Percentiles rank a stretch among this genome's conserved stretches.
Conservation (phyloP, 2,113 vertebrate species). For the Apaloderma vittatum region DNA sequence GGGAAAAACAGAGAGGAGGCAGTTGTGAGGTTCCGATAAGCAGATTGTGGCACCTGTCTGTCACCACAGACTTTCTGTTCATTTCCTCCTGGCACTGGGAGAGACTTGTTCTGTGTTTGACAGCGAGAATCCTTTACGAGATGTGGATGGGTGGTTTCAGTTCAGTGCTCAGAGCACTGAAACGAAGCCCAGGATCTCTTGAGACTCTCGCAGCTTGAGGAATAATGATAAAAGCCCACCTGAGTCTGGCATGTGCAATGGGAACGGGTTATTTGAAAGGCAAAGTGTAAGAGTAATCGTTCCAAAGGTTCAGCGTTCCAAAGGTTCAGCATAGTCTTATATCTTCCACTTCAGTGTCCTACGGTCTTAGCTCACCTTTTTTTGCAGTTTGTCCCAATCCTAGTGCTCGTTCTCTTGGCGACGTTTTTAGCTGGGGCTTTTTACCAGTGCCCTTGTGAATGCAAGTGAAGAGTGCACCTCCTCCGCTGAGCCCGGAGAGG, state of each 20-base stretch:
- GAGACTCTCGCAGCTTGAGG: not conserved
- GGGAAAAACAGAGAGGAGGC: not conserved
- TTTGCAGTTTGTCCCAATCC: not conserved
- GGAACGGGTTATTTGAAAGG: not conserved
- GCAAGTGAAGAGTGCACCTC: not conserved
- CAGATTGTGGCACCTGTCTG: not conserved
- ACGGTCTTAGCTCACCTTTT: not conserved
- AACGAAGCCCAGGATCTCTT: not conserved
- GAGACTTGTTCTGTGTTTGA: not conserved
- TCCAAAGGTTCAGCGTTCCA: not conserved
- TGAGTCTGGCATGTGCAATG: not conserved
- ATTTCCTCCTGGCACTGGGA: not conserved
- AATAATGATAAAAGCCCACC: not conserved
- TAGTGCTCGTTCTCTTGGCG: not conserved
- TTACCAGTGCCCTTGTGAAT: not conserved
- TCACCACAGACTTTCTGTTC: not conserved
- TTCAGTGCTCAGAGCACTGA: not conserved
- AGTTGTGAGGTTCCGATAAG: not conserved
- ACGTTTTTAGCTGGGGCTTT: not conserved
- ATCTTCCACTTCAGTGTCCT: not conserved
- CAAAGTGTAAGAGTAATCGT: not conserved
- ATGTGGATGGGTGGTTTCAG: not conserved
- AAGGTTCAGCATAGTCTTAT: not conserved
- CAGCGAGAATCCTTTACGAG: not conserved
- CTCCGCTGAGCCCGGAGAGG: not conserved